Base-by-base conservation (phyloP, 2,113 vertebrate genomes). In the Chamaetylas fuelleborni region DNA sequence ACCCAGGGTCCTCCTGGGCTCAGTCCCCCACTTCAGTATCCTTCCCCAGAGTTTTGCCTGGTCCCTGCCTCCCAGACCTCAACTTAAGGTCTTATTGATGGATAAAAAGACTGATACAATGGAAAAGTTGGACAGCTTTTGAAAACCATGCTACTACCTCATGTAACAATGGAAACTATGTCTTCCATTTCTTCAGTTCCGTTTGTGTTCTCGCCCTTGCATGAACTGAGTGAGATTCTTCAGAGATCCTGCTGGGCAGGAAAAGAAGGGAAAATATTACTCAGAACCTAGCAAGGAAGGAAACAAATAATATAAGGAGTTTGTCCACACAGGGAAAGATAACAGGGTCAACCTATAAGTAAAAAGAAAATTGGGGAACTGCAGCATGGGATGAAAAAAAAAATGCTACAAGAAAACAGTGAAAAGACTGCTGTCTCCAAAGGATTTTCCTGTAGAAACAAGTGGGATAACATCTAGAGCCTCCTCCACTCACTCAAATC, bases 131-230 rank as follows among this genome's bases (percentile, higher is more conserved):
- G 5, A 9, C n/a, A 88, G 43, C 16, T 88, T 86, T 71, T 38
- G 17, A 60, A 91, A 84, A 29, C 11, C 5, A 16, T 1, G 1
- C 58, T 54, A 42, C 54, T 25, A 61, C 16, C 7, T 83, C 34
- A 29, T 1, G 9, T 38, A 73, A 31, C 18, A 73, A 60, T n/a
- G n/a, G 53, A 72, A 86, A 56, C 3, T 6, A 7, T 25, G 13
- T 25, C 18, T 38, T 80, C 38, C 26, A 28, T 45, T 60, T 60
- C 45, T 72, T 64, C 9, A 7, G 17, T 64, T 76, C 31, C 20
- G 1, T 34, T 80, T 34, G 8, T 43, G 19, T 47, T 45, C 29
- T 5, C 10, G 34, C 18, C 61, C 34, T 71, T 2, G 0, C 45
- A 74, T 13, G 29, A 89, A 5, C 33, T 4, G 1, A 18, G 34